Evolutionary conservation across 2,888 invertebrate genomes (phyloP), one percentile per base, ranked within the genome.

Genomic region (Heteromyza rotundicornis): DNA sequence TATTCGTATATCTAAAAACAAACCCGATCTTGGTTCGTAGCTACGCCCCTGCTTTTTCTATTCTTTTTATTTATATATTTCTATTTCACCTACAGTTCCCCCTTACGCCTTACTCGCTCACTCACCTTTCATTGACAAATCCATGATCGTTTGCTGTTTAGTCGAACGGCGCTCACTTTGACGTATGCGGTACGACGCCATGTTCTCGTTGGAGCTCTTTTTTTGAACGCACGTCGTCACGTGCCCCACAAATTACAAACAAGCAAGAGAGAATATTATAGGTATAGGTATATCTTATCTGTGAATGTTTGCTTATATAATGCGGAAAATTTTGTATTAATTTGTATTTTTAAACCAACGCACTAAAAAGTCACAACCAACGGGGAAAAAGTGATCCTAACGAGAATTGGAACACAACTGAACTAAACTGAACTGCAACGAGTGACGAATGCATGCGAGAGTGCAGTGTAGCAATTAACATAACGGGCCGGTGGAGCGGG

Each of bases 41-140:
- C n/a, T n/a, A n/a, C n/a, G n/a, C n/a, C n/a, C n/a, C n/a, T n/a
- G n/a, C n/a, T n/a, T n/a, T n/a, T n/a, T n/a, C n/a, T n/a, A n/a
- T n/a, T n/a, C n/a, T n/a, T n/a, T n/a, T n/a, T n/a, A n/a, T n/a
- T n/a, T n/a, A n/a, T n/a, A n/a, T n/a, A n/a, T n/a, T n/a, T n/a
- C n/a, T n/a, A n/a, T n/a, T n/a, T n/a, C n/a, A n/a, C n/a, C n/a
- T n/a, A n/a, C n/a, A n/a, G n/a, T n/a, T n/a, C n/a, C n/a, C n/a
- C n/a, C n/a, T n/a, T n/a, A n/a, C n/a, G n/a, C n/a, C n/a, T n/a
- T n/a, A n/a, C n/a, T n/a, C n/a, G 20, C 12, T 19, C 44, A 73
- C 80, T 71, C 67, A 78, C 78, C 78, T 78, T 70, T 76, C 57
- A 77, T 72, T 65, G 78, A 78, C 68, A 78, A 78, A 73, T 78